phyloP scores from a whole-genome alignment of 2,888 invertebrate species.

The Diaphora mendica region DNA sequence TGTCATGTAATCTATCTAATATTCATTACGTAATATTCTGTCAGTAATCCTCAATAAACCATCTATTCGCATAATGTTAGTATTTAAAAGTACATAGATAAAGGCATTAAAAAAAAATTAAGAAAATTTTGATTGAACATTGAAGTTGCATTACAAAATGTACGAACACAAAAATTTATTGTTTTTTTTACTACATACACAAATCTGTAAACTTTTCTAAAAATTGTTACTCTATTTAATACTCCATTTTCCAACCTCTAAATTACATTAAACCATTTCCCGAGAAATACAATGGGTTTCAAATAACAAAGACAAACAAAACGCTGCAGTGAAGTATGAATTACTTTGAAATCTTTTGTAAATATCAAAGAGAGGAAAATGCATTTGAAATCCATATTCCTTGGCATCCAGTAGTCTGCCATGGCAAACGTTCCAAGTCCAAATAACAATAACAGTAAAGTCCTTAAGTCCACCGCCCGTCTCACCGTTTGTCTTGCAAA shows the following conservation, averaged over 20 bases:
- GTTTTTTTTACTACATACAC: background rate
- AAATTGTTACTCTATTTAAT: background rate
- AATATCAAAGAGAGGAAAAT: slow-evolving; percentile 48
- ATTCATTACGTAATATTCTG: background rate
- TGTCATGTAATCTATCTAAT: background rate
- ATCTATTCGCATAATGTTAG: background rate
- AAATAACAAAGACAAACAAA: slow-evolving; percentile 27
- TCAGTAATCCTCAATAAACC: background rate
- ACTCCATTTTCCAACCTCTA: background rate
- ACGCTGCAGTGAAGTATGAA: slow-evolving; percentile 22
- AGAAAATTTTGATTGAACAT: background rate
- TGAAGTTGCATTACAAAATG: background rate
- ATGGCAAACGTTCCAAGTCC: slow-evolving; percentile 54
- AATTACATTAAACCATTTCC: slow-evolving; percentile 27
- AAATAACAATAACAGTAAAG: slow-evolving; percentile 64
- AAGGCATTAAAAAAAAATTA: background rate
- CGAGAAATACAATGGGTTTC: slow-evolving; percentile 20
- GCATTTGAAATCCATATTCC: slow-evolving; percentile 56
- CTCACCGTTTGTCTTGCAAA: slow-evolving; percentile 45
- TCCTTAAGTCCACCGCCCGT: slow-evolving; percentile 52
- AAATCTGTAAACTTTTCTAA: background rate
- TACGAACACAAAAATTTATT: background rate
- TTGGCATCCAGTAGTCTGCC: slow-evolving; percentile 42
- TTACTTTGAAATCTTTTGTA: slow-evolving; percentile 46
- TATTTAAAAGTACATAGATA: background rate